A percentile compares a stretch with the other conserved stretches of the same genome.
Conservation (phyloP, 2,888 invertebrate genomes). For the Nephrotoma appendiculata region DNA sequence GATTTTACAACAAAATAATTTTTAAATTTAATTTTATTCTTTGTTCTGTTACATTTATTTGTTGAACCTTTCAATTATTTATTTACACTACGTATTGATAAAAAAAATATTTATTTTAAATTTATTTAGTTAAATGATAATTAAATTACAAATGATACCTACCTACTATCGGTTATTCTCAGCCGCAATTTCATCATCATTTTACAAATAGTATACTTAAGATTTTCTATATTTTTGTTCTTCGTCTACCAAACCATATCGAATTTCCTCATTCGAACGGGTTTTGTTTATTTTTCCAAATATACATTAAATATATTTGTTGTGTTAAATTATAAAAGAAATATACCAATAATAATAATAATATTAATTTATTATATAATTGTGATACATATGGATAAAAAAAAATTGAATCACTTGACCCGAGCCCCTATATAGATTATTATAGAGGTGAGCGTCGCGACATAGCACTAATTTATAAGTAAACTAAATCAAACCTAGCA, state of each 20-base stretch:
- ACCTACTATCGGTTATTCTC: not conserved
- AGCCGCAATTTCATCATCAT: not conserved
- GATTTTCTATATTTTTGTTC: not conserved
- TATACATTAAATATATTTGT: not conserved
- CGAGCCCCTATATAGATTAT: not conserved
- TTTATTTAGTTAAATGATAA: not conserved
- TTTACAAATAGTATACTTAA: not conserved
- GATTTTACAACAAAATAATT: constrained; percentile 72
- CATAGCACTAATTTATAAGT: not conserved
- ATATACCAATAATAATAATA: no score
- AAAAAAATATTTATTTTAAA: not conserved
- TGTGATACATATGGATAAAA: not conserved
- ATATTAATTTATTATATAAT: not conserved
- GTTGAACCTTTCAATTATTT: not conserved
- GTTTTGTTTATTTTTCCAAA: not conserved
- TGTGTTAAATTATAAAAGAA: not conserved
- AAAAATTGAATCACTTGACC: not conserved
- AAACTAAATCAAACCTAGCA: not conserved
- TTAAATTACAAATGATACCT: not conserved
- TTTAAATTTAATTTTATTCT: not conserved
- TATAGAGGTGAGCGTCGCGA: not conserved
- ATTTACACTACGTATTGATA: not conserved
- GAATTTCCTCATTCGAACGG: not conserved
- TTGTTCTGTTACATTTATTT: not conserved
- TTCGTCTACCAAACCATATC: not conserved